Evolutionary conservation across 2,113 vertebrate species (phyloP).

Genomic region (Pluvianellus socialis): DNA sequence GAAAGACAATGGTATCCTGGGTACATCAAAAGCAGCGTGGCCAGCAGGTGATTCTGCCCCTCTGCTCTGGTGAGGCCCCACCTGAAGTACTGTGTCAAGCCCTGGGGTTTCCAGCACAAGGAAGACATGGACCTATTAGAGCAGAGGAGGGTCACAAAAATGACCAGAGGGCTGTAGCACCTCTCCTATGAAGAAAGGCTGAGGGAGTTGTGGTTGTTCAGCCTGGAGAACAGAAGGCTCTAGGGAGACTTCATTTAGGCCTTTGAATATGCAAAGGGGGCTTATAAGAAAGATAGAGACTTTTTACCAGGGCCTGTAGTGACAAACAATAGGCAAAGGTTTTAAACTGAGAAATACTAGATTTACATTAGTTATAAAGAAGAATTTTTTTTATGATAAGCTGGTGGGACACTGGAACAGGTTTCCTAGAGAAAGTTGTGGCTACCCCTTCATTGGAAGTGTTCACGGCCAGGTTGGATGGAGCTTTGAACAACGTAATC

Average conservation of each 20-base stretch:
- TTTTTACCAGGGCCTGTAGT: background rate
- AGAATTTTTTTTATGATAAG: background rate
- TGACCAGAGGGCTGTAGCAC: background rate
- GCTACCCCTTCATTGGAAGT: fast-evolving
- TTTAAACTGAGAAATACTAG: background rate
- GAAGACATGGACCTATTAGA: background rate
- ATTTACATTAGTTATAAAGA: background rate
- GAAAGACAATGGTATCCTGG: background rate
- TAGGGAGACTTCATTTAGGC: fast-evolving
- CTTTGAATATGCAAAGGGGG: background rate
- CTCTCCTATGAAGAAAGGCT: background rate
- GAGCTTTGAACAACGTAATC: background rate
- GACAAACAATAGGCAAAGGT: background rate
- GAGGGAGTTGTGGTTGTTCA: background rate
- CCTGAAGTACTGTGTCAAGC: background rate
- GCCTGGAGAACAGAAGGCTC: background rate
- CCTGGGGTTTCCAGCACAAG: background rate
- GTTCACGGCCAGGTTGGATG: background rate
- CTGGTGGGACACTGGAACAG: background rate
- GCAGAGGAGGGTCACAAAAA: background rate
- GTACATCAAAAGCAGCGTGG: background rate
- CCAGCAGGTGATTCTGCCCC: background rate
- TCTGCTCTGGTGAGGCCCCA: background rate
- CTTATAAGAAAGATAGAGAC: background rate
- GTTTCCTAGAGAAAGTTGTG: background rate